Percentiles rank a stretch among this genome's conserved stretches.
These are phyloP conservation scores for Aegotheles bennettii DNA, from an alignment of 2,113 vertebrate species.

Conservation along the genomic window DNA sequence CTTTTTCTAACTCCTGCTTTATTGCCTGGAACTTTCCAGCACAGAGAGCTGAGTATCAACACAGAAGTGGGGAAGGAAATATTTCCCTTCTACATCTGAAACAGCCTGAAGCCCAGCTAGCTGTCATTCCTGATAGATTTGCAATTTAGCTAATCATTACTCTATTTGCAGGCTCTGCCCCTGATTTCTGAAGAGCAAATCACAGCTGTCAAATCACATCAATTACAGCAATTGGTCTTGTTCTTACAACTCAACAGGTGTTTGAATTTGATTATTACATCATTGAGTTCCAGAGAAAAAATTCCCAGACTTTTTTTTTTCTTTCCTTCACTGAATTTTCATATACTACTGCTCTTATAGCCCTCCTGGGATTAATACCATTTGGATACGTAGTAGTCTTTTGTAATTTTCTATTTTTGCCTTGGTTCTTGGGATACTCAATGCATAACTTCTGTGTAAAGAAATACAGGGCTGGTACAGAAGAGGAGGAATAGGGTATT, in stretches of 20 bases:
- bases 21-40: not conserved
- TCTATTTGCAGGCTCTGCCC: not conserved
- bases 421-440: not conserved
- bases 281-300: not conserved
- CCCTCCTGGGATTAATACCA: not conserved
- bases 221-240: not conserved
- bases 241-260: not conserved
- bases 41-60: not conserved
- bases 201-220: not conserved
- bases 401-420: not conserved
- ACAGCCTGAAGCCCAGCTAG: not conserved
- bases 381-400: not conserved
- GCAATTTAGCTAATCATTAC: not conserved
- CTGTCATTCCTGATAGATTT: not conserved
- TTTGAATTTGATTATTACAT: not conserved
- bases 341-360: not conserved
- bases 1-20: not conserved
- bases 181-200: not conserved
- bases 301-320: not conserved
- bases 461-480: not conserved
- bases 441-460: not conserved
- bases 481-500: not conserved
- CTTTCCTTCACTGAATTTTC: not conserved
- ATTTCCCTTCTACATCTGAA: not conserved
- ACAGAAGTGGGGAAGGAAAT: not conserved